Evolutionary conservation across 2,888 invertebrate genomes (phyloP), one percentile per base, ranked within the genome.

Genomic region (Protophormia terraenovae): DNA sequence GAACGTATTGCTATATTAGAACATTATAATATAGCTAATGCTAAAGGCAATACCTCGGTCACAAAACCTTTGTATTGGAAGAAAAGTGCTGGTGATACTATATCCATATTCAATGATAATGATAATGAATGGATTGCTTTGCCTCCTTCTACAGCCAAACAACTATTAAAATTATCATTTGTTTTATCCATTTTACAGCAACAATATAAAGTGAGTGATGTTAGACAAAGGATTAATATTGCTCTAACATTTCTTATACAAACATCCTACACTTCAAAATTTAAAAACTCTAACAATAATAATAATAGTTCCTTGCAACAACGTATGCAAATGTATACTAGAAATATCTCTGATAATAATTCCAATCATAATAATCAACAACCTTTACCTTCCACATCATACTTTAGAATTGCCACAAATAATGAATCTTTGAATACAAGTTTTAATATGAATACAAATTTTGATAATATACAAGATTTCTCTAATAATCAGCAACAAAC

Each of bases 1-100:
- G 83, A 83, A 75, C 79, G 83, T 29, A 75, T 69, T 53, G 78
- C 83, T 10, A 79, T 83, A 35, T 73, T 83, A 5, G 79, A 79
- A 58, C 79, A 83, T 45, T 83, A 79, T 24, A 83, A 83, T 62
- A 79, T 75, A 55, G 73, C 69, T n/a, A 83, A 79, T 45, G 67
- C 83, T 2, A 79, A 83, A 35, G 73, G 72, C 12, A 75, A 27
- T 38, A 55, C 41, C 3, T 55, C 82, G 8, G 53, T 22, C 7
- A 72, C 71, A 3, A 83, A 83, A 29, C 76, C 71, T 29, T 75
- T 83, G 24, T 83, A 79, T 55, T 83, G 78, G 78, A 79, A 69
- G 27, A 79, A 79, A 62, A 79, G 73, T 75, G 66, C 69, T 14
- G 62, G 62, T 2, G 67, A 83, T 22, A 79, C 73, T 1, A 79